phyloP scores from a whole-genome alignment of 2,888 invertebrate species.

The Tridacna crocea region DNA sequence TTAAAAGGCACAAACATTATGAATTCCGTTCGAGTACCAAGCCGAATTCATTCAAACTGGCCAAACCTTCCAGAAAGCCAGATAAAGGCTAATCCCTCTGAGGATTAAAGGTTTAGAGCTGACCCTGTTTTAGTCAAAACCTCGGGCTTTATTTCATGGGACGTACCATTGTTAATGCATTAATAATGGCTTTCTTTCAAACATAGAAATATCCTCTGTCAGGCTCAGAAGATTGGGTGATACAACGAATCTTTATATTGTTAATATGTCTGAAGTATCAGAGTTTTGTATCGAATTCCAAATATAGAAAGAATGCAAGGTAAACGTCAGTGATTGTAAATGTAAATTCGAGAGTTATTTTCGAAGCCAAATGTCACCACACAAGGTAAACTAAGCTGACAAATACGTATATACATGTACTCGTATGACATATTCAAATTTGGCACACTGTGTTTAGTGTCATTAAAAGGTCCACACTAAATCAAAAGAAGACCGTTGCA shows the following conservation, averaged over 20 bases:
- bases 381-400: no score
- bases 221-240: conserved; percentile 10
- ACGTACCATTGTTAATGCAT: conserved; percentile 29
- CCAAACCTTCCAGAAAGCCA: conserved; percentile 20
- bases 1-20: conserved; percentile 27
- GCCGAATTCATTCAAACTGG: neutral
- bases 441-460: no score
- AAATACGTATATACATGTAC: no score
- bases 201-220: conserved; percentile 25
- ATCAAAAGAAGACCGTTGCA: no score
- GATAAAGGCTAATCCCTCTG: conserved; percentile 35
- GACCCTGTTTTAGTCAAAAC: conserved; percentile 27
- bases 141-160: conserved; percentile 24
- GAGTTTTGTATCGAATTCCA: conserved; percentile 15
- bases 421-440: no score
- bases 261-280: conserved; percentile 9
- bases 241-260: neutral
- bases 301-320: neutral
- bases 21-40: conserved; percentile 17
- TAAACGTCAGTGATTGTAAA: neutral
- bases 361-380: neutral
- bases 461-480: no score
- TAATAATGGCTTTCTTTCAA: conserved; percentile 34
- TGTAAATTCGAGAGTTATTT: neutral
- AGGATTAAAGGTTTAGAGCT: conserved; percentile 32